Conservation (phyloP, 1,140 invertebrate species). For the Kradibia gibbosae region DNA sequence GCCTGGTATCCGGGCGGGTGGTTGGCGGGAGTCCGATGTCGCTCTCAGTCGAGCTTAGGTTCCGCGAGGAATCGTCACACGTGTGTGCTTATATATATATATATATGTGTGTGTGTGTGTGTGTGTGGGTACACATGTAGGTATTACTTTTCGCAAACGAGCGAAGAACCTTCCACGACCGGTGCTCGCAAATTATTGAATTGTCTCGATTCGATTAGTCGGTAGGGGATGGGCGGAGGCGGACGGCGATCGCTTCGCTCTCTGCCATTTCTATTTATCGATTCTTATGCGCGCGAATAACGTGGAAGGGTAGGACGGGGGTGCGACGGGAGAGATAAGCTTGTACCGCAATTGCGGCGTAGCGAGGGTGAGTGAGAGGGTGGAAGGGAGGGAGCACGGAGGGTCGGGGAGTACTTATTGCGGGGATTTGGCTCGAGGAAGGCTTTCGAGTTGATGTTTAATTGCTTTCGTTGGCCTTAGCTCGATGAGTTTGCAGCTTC, state of each 20-base stretch:
- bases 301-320: not conserved
- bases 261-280: not conserved
- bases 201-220: constrained; percentile 28
- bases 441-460: not conserved
- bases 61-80: too few relatives aligned
- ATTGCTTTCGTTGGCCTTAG: not conserved
- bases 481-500: not conserved
- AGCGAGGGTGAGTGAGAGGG: too few relatives aligned
- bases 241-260: not conserved
- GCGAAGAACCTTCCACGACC: not conserved
- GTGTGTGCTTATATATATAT: too few relatives aligned
- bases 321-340: not conserved
- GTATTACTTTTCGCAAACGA: not conserved
- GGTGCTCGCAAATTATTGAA: constrained; percentile 20
- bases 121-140: too few relatives aligned
- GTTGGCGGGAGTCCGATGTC: not conserved
- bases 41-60: not conserved
- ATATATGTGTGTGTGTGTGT: too few relatives aligned
- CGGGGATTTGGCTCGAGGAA: not conserved
- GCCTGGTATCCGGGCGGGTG: too few relatives aligned
- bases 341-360: not conserved
- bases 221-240: not conserved
- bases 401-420: not conserved
- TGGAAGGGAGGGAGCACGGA: too few relatives aligned
- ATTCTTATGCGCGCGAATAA: not conserved